These are phyloP conservation scores for Tamias sibiricus DNA, from an alignment of 2,113 vertebrate genomes.

Conservation along the genomic window DNA sequence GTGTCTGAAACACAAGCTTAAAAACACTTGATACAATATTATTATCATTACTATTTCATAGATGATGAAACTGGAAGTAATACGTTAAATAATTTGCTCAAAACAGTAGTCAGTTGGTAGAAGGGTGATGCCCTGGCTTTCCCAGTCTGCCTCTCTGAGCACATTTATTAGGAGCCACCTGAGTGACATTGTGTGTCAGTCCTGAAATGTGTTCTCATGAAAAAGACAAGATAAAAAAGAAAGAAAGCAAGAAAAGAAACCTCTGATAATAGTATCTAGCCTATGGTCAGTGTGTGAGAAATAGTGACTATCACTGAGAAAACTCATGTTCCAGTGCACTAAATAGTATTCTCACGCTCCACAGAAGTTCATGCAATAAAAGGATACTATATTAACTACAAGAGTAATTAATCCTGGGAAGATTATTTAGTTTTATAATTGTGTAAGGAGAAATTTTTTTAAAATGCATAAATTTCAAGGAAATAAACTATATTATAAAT, in stretches of 20 bases:
- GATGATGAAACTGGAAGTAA: neutral
- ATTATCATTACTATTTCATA: neutral
- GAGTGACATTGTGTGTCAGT: neutral
- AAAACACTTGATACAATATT: neutral
- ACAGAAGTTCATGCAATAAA: neutral
- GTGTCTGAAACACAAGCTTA: neutral
- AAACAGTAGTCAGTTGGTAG: neutral
- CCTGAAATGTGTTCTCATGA: neutral
- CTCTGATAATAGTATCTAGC: neutral
- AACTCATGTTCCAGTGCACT: neutral
- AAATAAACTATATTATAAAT: neutral
- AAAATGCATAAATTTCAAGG: neutral
- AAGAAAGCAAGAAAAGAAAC: neutral
- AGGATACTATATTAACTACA: no score
- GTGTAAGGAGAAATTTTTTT: neutral
- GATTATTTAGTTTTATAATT: neutral
- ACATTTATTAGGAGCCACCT: neutral
- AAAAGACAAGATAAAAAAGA: neutral
- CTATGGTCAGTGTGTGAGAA: neutral
- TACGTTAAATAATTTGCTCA: neutral
- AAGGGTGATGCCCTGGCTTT: neutral
- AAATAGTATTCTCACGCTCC: neutral
- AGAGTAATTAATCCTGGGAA: neutral
- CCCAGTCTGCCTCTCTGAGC: neutral
- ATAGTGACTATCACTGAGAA: neutral